phyloP scores from a whole-genome alignment of 1,140 invertebrate genomes.

The Holotrichia oblita region DNA sequence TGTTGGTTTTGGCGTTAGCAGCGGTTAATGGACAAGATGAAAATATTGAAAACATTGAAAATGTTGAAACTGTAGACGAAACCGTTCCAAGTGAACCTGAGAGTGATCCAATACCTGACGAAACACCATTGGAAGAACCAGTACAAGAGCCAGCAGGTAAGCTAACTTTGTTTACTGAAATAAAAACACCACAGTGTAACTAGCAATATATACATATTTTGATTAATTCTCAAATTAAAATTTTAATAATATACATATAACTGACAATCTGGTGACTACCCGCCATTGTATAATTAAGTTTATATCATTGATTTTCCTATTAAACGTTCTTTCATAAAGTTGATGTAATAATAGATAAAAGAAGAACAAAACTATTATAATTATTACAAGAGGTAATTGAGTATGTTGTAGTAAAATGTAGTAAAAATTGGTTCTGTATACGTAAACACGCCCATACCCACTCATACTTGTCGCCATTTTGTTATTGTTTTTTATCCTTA shows the following conservation, averaged over 20 bases:
- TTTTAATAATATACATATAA: too few relatives aligned
- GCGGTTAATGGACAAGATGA: neutral
- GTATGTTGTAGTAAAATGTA: neutral
- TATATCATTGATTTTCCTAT: too few relatives aligned
- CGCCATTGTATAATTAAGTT: neutral
- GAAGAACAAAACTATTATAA: neutral
- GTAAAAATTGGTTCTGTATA: neutral
- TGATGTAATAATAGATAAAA: neutral
- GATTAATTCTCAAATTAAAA: too few relatives aligned
- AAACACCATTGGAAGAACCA: neutral
- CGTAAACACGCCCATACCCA: conserved; percentile 8
- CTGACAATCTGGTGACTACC: neutral
- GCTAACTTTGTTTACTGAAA: neutral
- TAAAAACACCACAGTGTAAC: neutral
- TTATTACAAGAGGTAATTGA: neutral
- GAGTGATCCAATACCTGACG: neutral
- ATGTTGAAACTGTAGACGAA: neutral
- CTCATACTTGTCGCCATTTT: neutral
- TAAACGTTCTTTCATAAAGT: too few relatives aligned
- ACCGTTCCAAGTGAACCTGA: neutral
- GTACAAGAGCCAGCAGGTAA: neutral
- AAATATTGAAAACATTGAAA: neutral
- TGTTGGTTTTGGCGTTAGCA: neutral
- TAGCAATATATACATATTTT: neutral
- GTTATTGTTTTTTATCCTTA: conserved; percentile 11